These are phyloP conservation scores for Ophioninae sp. DNA, from an alignment of 2,888 invertebrate species.

Conservation along the genomic window DNA sequence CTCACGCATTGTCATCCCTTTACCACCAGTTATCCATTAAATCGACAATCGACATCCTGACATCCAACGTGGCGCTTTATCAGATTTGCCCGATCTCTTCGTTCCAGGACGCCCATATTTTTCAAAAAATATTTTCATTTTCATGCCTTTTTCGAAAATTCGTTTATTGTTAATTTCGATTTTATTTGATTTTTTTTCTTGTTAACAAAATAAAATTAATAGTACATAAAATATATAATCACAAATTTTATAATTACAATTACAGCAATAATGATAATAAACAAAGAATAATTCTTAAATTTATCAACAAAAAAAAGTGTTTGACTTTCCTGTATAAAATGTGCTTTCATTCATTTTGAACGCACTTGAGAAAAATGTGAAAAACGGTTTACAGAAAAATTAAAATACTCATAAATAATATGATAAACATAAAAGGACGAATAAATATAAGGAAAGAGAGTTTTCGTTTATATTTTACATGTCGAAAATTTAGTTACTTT, in stretches of 20 bases:
- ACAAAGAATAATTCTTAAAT: no score
- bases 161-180: background rate
- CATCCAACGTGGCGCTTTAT: conserved; percentile 47
- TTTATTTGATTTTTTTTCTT: no score
- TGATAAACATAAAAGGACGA: background rate
- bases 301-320: no score
- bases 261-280: no score
- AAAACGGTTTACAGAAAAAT: background rate
- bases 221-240: no score
- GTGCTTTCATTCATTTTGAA: no score
- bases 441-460: background rate
- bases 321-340: no score
- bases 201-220: no score
- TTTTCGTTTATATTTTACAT: background rate
- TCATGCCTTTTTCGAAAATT: background rate
- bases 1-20: conserved; percentile 61
- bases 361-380: no score
- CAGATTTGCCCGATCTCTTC: conserved; percentile 35
- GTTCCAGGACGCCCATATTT: conserved; percentile 47
- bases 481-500: background rate
- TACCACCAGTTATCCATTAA: conserved; percentile 59
- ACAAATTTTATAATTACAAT: no score
- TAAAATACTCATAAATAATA: background rate
- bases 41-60: conserved; percentile 59
- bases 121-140: conserved; percentile 35